Evolutionary conservation across 2,113 vertebrate species (phyloP).

Genomic region (Corythornis cristatus): DNA sequence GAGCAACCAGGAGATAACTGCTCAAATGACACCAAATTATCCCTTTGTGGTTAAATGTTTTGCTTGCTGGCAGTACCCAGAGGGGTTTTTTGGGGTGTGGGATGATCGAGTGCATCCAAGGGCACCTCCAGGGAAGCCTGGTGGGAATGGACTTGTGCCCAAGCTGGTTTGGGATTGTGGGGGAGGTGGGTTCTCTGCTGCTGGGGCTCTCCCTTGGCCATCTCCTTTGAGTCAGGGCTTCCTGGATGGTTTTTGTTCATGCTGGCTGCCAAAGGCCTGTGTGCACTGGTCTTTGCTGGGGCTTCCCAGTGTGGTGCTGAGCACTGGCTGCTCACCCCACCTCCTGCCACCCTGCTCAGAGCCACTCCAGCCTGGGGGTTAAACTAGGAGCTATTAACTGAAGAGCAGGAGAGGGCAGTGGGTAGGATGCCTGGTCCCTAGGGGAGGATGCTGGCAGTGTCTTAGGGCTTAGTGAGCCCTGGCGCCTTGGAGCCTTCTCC

Average conservation of each 20-base stretch:
- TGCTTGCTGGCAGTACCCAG: background rate
- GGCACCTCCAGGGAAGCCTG: background rate
- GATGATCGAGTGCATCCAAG: background rate
- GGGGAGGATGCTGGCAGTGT: background rate
- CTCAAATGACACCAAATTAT: background rate
- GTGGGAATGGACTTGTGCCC: background rate
- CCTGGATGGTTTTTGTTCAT: background rate
- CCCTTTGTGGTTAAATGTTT: background rate
- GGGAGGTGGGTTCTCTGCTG: background rate
- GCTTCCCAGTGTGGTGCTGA: background rate
- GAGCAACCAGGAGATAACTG: background rate
- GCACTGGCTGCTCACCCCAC: background rate
- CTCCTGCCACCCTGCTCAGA: fast-evolving
- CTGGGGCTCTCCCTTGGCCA: background rate
- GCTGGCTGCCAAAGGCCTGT: background rate
- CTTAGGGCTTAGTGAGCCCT: background rate
- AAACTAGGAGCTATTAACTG: background rate
- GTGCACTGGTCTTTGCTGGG: no score
- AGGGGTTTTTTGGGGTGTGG: background rate
- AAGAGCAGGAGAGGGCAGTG: background rate
- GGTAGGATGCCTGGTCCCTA: background rate
- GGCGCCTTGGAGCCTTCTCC: background rate
- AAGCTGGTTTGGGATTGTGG: background rate
- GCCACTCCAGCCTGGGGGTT: background rate
- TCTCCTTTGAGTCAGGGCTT: background rate